A percentile compares a stretch with the other conserved stretches of the same genome.
Evolutionary conservation across 2,888 invertebrate genomes (phyloP).

Genomic region (Lasioglossum lativentre): DNA sequence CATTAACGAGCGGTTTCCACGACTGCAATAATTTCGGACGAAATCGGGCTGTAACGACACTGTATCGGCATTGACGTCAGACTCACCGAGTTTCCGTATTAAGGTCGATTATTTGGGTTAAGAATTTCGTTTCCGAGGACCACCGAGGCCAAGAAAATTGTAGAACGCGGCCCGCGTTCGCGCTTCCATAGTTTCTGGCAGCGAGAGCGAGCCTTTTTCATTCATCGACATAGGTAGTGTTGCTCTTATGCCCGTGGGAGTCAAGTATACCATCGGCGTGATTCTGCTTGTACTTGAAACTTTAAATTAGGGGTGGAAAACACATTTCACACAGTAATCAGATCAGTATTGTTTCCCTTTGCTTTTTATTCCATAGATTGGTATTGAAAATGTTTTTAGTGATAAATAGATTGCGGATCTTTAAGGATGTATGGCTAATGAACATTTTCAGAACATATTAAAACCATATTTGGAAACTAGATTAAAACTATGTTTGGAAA

Average conservation of each 20-base stretch:
- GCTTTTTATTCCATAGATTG: too few species aligned
- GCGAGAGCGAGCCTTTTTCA: background rate
- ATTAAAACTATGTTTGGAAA: too few species aligned
- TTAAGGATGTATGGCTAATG: too few species aligned
- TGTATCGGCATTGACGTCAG: conserved; percentile 47
- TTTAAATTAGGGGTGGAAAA: too few species aligned
- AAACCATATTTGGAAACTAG: too few species aligned
- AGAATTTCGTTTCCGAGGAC: conserved; percentile 33
- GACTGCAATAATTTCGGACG: background rate
- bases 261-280: background rate
- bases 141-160: background rate
- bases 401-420: too few species aligned
- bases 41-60: background rate
- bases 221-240: background rate
- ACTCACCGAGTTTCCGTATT: conserved; percentile 36
- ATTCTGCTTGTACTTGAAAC: background rate
- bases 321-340: too few species aligned
- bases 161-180: background rate
- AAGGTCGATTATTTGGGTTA: conserved; percentile 48
- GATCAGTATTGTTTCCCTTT: too few species aligned
- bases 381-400: too few species aligned
- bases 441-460: too few species aligned
- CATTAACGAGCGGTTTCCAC: background rate
- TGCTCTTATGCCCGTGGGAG: background rate
- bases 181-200: background rate